phyloP scores from a whole-genome alignment of 1,140 invertebrate species.

The Potamilus streckersoni region DNA sequence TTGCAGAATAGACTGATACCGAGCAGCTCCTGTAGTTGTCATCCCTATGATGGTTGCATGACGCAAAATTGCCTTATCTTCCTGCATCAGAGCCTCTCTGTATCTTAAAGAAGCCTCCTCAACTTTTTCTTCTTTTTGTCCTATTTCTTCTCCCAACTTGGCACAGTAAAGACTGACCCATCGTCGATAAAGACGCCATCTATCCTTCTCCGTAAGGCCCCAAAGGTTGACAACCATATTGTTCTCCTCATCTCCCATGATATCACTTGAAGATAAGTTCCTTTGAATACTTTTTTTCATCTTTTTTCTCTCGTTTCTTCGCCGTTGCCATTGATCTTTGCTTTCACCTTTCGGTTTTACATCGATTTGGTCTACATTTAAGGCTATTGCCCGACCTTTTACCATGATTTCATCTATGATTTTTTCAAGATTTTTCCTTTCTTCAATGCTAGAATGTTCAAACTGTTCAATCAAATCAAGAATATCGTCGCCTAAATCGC shows the following conservation, averaged over 20 bases:
- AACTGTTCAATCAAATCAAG: constrained; percentile 21
- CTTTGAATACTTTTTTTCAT: constrained; percentile 19
- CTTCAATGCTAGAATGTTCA: constrained; percentile 12
- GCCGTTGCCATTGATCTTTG: constrained; percentile 15
- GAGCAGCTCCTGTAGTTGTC: constrained; percentile 65
- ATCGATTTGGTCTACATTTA: constrained; percentile 22
- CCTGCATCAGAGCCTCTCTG: constrained; percentile 46
- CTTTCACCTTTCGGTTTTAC: constrained; percentile 8
- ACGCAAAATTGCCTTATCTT: constrained; percentile 53
- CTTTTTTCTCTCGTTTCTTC: constrained; percentile 32
- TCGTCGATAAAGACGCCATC: constrained; percentile 63
- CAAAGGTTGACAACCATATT: constrained; percentile 45
- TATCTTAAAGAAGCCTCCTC: constrained; percentile 30
- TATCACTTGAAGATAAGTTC: constrained; percentile 24
- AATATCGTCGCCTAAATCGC: constrained; percentile 8
- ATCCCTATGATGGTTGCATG: constrained; percentile 63
- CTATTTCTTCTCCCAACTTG: constrained; percentile 28
- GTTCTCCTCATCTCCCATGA: constrained; percentile 41
- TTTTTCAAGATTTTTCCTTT: constrained; percentile 23
- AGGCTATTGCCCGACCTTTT: constrained; percentile 13
- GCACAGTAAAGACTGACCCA: constrained; percentile 55
- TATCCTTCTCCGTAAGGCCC: constrained; percentile 44
- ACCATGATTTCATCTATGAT: constrained; percentile 5
- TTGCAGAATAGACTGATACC: constrained; percentile 48
- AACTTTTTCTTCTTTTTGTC: constrained; percentile 40